Conservation (phyloP, 2,888 invertebrate genomes). For the Encarsia formosa region DNA sequence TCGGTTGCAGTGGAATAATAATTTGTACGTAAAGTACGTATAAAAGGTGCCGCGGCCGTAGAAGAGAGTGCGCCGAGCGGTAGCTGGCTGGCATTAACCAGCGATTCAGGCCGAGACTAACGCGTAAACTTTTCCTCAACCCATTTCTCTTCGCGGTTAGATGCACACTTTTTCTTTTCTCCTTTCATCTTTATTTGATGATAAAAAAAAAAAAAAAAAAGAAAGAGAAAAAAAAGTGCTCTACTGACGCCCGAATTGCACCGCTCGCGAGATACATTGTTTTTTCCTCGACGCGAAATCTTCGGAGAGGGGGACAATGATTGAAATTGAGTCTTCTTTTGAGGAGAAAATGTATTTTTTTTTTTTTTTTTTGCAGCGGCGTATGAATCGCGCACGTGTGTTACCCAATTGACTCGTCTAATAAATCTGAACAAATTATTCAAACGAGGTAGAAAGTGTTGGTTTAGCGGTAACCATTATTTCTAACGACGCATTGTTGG, state of each 20-base stretch:
- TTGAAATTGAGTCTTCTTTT: no score
- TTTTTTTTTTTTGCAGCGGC: no score
- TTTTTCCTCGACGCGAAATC: no score
- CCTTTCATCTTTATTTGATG: conserved; percentile 23
- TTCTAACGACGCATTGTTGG: no score
- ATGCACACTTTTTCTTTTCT: conserved; percentile 25
- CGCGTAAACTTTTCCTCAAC: conserved; percentile 49
- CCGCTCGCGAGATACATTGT: background rate
- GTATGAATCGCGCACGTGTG: no score
- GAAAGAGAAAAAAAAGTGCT: conserved; percentile 1
- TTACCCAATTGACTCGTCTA: no score
- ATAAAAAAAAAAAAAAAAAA: conserved; percentile 16
- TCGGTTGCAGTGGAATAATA: no score
- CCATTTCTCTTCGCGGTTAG: conserved; percentile 40
- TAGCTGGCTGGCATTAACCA: conserved; percentile 47
- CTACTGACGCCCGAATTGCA: background rate
- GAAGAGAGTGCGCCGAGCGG: conserved; percentile 23
- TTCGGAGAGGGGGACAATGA: no score
- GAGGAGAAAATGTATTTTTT: no score
- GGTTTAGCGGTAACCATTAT: no score
- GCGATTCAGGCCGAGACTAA: conserved; percentile 52
- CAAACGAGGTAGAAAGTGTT: no score
- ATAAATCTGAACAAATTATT: no score
- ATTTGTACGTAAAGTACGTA: background rate
- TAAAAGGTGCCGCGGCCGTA: background rate